These are phyloP conservation scores for Coelopa pilipes DNA, from an alignment of 2,888 invertebrate species.

Conservation along the genomic window DNA sequence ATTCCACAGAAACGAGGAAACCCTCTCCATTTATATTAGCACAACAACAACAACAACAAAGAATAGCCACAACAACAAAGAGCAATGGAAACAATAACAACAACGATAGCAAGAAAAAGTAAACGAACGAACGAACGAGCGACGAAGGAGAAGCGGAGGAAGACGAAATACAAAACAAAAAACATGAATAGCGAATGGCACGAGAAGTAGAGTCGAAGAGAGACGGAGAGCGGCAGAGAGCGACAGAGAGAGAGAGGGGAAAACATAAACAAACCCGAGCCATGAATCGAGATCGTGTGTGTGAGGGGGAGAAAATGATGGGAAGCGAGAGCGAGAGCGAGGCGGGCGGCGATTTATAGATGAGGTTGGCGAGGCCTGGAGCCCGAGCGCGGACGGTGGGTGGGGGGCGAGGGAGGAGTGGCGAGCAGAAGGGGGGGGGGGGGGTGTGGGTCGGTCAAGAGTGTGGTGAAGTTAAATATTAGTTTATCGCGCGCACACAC, in stretches of 20 bases:
- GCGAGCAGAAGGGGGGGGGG: too few species aligned
- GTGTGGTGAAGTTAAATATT: neutral
- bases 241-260: too few species aligned
- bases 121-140: constrained; percentile 52
- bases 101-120: constrained; percentile 35
- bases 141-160: too few species aligned
- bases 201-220: too few species aligned
- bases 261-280: constrained; percentile 5
- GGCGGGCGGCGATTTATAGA: too few species aligned
- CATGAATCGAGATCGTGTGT: neutral
- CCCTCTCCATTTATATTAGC: constrained; percentile 50
- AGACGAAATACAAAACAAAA: neutral
- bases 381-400: too few species aligned
- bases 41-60: constrained; percentile 21
- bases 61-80: constrained; percentile 32
- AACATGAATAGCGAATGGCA: neutral
- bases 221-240: too few species aligned
- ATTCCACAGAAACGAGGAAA: constrained; percentile 63
- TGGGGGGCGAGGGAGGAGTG: too few species aligned
- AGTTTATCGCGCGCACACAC: neutral
- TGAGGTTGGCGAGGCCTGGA: too few species aligned
- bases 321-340: too few species aligned
- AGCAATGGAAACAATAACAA: constrained; percentile 33
- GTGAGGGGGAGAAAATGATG: neutral
- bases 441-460: neutral